phyloP scores from a whole-genome alignment of 2,113 vertebrate species.

The Sarotherodon lohbergeri region DNA sequence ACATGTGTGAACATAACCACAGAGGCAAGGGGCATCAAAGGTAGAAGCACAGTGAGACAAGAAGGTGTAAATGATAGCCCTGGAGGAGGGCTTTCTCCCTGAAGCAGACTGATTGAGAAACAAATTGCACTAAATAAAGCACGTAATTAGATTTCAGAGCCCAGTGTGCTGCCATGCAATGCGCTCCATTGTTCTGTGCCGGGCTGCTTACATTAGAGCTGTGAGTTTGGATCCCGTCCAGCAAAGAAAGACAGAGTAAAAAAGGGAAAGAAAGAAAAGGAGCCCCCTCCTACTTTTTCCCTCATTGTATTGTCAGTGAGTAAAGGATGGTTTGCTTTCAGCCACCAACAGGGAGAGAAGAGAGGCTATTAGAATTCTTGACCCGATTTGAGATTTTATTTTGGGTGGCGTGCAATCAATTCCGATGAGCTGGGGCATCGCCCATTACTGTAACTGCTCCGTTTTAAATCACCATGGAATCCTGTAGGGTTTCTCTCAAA shows the following conservation, averaged over 20 bases:
- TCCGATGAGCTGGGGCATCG: not conserved
- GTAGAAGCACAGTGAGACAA: constrained; percentile 72
- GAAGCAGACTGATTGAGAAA: constrained; percentile 93
- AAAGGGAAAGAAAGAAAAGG: not conserved
- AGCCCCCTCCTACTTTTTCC: not conserved
- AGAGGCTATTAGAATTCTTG: constrained; percentile 16
- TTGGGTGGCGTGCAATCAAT: not conserved
- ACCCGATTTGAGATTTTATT: constrained; percentile 32
- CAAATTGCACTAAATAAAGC: constrained; percentile 98
- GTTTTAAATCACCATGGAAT: constrained; percentile 7
- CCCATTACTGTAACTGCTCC: constrained; percentile 4
- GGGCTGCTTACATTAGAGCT: constrained; percentile 63
- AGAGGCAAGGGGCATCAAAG: constrained; percentile 20
- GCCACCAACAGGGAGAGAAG: not conserved
- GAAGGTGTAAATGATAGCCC: constrained; percentile 79
- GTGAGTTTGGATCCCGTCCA: constrained; percentile 37
- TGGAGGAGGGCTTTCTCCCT: constrained; percentile 82
- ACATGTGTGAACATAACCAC: not conserved
- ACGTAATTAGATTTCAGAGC: constrained; percentile 96
- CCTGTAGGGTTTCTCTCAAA: not conserved
- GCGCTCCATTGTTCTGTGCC: not conserved
- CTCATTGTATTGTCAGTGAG: constrained; percentile 16
- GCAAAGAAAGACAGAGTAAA: constrained; percentile 20
- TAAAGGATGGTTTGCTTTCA: constrained; percentile 32
- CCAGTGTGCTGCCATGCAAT: constrained; percentile 62